These are phyloP conservation scores for Beris morrisii DNA, from an alignment of 2,888 invertebrate species.

Conservation along the genomic window DNA sequence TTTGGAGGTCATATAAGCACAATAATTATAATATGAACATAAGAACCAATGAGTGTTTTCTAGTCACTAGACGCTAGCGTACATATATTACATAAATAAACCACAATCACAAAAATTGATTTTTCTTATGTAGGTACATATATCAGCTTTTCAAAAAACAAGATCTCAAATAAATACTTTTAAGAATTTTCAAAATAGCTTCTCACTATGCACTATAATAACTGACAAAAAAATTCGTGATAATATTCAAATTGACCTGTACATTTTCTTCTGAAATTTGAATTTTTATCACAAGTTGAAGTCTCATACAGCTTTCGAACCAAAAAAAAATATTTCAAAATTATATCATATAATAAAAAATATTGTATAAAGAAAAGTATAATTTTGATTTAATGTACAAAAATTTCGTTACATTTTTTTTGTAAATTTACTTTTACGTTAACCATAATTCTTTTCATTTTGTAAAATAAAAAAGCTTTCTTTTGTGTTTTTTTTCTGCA, in stretches of 20 bases:
- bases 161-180: too few species aligned
- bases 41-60: constrained; percentile 47
- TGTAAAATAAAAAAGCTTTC: neutral
- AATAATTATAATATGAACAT: constrained; percentile 29
- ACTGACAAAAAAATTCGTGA: neutral
- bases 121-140: too few species aligned
- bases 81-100: constrained; percentile 13
- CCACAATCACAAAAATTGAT: neutral
- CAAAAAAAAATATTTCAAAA: neutral
- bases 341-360: neutral
- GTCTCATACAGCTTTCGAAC: constrained; percentile 21
- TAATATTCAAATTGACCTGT: neutral
- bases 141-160: too few species aligned
- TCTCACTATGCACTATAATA: too few species aligned
- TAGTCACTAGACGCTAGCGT: constrained; percentile 50
- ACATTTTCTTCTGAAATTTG: constrained; percentile 8
- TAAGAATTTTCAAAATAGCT: too few species aligned
- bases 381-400: neutral
- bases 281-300: neutral
- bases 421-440: constrained; percentile 1
- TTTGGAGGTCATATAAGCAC: neutral
- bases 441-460: neutral
- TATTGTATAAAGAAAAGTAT: neutral
- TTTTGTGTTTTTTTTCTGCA: neutral
- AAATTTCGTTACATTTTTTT: constrained; percentile 1